Conservation (phyloP, 2,888 invertebrate species). For the Itoplectis maculator region DNA sequence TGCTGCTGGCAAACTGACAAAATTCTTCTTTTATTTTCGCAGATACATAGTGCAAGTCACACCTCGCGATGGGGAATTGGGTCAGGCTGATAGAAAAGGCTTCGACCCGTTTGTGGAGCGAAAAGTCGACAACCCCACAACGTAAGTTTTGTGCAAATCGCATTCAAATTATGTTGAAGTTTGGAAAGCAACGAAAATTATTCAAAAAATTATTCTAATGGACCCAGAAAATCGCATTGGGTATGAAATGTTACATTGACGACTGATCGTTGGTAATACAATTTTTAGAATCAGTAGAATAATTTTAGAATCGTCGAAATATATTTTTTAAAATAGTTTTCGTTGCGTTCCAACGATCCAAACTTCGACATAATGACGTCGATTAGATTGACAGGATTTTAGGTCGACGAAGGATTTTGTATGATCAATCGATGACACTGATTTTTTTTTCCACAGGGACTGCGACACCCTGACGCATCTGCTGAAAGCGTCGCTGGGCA, state of each 20-base stretch:
- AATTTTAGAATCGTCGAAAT: no score
- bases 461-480: conserved; percentile 96
- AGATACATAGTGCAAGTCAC: conserved; percentile 88
- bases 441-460: conserved; percentile 88
- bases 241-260: no score
- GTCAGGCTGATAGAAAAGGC: conserved; percentile 84
- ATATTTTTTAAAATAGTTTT: no score
- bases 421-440: neutral
- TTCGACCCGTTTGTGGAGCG: conserved; percentile 92
- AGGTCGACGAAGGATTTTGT: neutral
- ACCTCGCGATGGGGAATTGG: conserved; percentile 87
- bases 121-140: conserved; percentile 90
- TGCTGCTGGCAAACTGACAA: conserved; percentile 26
- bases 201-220: no score
- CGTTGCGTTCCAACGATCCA: no score
- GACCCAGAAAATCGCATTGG: no score
- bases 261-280: no score
- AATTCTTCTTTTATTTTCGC: conserved; percentile 64
- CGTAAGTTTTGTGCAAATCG: conserved; percentile 89
- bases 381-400: no score
- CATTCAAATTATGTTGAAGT: no score
- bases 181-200: no score
- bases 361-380: no score
- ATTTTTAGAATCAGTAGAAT: no score
- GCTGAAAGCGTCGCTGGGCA: conserved; percentile 97